A percentile compares a stretch with the other conserved stretches of the same genome.
Evolutionary conservation across 1,140 invertebrate genomes (phyloP).

Genomic region (Chrysoperla carnea): DNA sequence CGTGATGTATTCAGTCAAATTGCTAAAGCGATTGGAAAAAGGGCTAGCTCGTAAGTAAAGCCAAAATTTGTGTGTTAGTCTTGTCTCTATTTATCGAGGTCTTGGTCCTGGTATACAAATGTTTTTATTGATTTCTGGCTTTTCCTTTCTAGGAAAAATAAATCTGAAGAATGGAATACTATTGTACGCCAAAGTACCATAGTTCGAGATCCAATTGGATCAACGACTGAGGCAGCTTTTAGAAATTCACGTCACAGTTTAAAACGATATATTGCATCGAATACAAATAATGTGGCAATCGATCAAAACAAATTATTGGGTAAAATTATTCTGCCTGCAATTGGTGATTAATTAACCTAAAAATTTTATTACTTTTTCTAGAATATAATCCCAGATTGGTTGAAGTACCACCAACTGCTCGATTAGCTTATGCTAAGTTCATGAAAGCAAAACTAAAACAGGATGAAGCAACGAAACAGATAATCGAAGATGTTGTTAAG

Average conservation of each 20-base stretch:
- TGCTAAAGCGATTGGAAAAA: constrained; percentile 49
- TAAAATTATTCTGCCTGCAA: constrained; percentile 20
- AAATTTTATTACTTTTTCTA: constrained; percentile 12
- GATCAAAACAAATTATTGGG: constrained; percentile 49
- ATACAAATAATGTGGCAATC: constrained; percentile 32
- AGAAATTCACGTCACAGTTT: constrained; percentile 45
- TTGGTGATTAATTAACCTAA: neutral
- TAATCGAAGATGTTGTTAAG: neutral
- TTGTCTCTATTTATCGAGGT: neutral
- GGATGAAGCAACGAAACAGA: constrained; percentile 24
- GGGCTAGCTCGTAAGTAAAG: constrained; percentile 29
- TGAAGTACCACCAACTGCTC: constrained; percentile 49
- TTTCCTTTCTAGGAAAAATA: neutral
- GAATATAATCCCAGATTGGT: constrained; percentile 67
- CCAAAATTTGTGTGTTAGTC: constrained; percentile 19
- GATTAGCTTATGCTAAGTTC: constrained; percentile 72
- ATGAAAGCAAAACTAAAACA: constrained; percentile 49
- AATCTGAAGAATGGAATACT: constrained; percentile 59
- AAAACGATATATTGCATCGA: constrained; percentile 39
- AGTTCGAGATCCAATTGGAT: constrained; percentile 57
- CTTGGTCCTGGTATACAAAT: too few relatives aligned
- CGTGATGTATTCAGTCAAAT: constrained; percentile 69
- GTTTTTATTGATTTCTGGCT: too few relatives aligned
- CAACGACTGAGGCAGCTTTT: constrained; percentile 39
- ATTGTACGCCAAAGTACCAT: constrained; percentile 51